A percentile compares a stretch with the other conserved stretches of the same genome.
These are phyloP conservation scores for Eilema depressum DNA, from an alignment of 2,888 invertebrate genomes.

Conservation along the genomic window DNA sequence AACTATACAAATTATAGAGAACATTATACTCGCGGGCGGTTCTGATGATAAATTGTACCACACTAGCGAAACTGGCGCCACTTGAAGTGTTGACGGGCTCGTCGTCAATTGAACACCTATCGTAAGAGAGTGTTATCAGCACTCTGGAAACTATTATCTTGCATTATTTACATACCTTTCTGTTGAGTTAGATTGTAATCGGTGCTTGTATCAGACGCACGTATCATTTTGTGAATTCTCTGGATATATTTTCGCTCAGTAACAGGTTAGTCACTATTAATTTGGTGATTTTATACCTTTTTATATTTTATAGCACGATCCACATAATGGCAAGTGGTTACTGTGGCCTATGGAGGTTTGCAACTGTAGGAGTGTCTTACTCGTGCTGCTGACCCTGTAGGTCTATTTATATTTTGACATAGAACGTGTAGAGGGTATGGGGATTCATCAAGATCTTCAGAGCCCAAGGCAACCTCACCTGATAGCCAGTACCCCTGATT, in stretches of 20 bases:
- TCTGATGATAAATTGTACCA: neutral
- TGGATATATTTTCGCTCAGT: neutral
- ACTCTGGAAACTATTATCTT: conserved; percentile 1
- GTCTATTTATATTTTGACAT: neutral
- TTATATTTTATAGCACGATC: no score
- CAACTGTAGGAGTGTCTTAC: no score
- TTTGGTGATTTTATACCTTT: neutral
- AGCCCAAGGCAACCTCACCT: neutral
- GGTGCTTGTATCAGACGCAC: neutral
- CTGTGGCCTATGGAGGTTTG: no score
- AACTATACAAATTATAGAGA: no score
- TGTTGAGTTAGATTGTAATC: conserved; percentile 3
- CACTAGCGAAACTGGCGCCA: neutral
- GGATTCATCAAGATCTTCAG: neutral
- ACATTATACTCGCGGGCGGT: neutral
- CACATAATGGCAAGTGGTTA: no score
- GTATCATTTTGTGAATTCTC: neutral
- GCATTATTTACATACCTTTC: neutral
- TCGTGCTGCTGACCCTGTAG: no score
- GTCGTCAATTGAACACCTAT: neutral
- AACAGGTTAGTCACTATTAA: neutral
- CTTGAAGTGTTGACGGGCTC: neutral
- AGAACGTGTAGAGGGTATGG: neutral
- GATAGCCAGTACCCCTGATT: no score
- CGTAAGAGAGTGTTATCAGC: neutral